Percentiles rank a stretch among this genome's conserved stretches.
Conservation (phyloP, 1,140 invertebrate species). For the Callitettix versicolor region DNA sequence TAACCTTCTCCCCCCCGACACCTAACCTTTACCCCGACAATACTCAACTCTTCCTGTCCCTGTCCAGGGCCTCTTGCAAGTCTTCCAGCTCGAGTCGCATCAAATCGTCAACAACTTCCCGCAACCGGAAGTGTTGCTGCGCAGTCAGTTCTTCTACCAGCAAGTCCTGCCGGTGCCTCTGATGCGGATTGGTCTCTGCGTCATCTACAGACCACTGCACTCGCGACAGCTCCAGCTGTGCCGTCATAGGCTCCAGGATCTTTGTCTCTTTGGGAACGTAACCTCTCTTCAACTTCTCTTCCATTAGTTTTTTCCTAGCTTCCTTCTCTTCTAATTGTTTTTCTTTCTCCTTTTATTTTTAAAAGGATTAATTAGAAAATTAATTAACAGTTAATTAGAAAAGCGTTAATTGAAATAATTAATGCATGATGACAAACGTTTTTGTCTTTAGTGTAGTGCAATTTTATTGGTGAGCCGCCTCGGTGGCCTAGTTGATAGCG, state of each 20-base stretch:
- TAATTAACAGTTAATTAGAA: too few relatives aligned
- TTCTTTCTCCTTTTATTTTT: constrained; percentile 4
- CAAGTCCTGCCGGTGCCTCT: not conserved
- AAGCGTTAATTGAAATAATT: too few relatives aligned
- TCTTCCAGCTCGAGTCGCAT: constrained; percentile 36
- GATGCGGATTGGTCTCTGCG: not conserved
- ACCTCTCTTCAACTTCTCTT: constrained; percentile 14
- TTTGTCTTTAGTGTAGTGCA: too few relatives aligned
- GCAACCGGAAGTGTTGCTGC: constrained; percentile 37
- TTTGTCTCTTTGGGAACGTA: not conserved
- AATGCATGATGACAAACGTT: too few relatives aligned
- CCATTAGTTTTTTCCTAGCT: constrained; percentile 16
- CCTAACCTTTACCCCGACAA: too few relatives aligned
- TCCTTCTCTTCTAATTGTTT: constrained; percentile 11
- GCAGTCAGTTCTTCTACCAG: not conserved
- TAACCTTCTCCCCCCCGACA: too few relatives aligned
- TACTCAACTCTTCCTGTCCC: constrained; percentile 31
- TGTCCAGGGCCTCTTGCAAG: constrained; percentile 37
- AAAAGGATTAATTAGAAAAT: too few relatives aligned
- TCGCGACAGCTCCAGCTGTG: not conserved
- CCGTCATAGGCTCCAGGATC: not conserved
- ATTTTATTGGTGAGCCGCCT: too few relatives aligned
- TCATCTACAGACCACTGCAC: not conserved
- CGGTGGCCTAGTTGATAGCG: too few relatives aligned
- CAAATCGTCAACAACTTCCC: constrained; percentile 30